Base-by-base conservation (phyloP, 35 echinoderm and acorn worm species). In the Ophiothrix spiculata region DNA sequence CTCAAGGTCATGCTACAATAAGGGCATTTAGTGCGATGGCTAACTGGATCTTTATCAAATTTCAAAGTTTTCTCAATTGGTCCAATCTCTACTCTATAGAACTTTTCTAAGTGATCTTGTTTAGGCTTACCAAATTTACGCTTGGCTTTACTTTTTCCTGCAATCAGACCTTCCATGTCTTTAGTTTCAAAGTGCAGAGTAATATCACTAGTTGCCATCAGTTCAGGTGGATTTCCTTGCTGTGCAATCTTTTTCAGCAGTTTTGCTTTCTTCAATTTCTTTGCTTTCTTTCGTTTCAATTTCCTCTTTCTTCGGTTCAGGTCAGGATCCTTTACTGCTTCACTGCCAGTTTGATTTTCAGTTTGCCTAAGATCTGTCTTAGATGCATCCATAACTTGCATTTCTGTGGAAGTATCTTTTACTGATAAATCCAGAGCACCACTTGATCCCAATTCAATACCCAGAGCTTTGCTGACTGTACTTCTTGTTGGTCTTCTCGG, bases 1-100 rank as follows among this genome's bases (percentile, higher is more conserved):
- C 60, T 69, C 60, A 69, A 25, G 29, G 60, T 69, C 60, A 69
- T 69, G 60, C 60, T 69, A 25, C 60, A 69, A 69, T 69, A 69
- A 12, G 60, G 60, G 29, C 60, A 69, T 28, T 2, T 10, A 25
- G 25, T 69, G 25, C 60, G 60, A 6, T 69, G 4, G 17, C 16
- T 69, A 6, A 69, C 60, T 25, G 60, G 60, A 69, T 69, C 60
- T 28, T 69, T 69, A 15, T 69, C 10, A n/a, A 69, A 69, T 2
- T 4, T n/a, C 60, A 69, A 25, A 4, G 60, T 25, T 28, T 69
- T 69, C 23, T 69, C 60, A 69, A 69, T 69, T 69, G 60, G 60
- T 69, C 60, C 60, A 25, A 69, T 69, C 2, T 69, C 60, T 69
- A 69, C 29, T 12, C 16, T 69, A 25, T 69, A 69, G 29, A 25